These are phyloP conservation scores for Clamator glandarius DNA, from an alignment of 2,797 vertebrate species.

Conservation along the genomic window DNA sequence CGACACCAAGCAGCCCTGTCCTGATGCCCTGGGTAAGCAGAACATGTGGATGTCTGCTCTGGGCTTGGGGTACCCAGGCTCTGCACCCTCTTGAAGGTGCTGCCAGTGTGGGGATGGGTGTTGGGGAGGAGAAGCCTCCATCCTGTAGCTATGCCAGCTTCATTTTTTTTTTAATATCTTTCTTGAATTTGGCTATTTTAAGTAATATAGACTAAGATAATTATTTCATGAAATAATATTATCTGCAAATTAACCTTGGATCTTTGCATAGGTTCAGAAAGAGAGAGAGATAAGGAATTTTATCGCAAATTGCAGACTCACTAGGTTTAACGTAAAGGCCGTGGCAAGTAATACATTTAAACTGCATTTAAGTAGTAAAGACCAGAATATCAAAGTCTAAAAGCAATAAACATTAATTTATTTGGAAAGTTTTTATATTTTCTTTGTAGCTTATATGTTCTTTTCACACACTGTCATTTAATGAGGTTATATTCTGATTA, in stretches of 20 bases:
- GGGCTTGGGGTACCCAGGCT: neutral
- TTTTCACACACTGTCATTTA: constrained; percentile 66
- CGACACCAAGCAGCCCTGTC: fast-evolving
- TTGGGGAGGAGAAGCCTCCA: neutral
- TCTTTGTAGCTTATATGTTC: constrained; percentile 60
- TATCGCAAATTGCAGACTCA: constrained; percentile 69
- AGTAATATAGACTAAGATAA: constrained; percentile 57
- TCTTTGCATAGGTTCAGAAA: constrained; percentile 48
- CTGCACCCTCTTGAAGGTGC: neutral
- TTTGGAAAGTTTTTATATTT: constrained; percentile 70
- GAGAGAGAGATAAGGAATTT: constrained; percentile 63
- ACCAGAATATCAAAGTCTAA: constrained; percentile 63
- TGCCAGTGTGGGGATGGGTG: neutral
- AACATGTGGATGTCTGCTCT: fast-evolving
- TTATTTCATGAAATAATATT: constrained; percentile 71
- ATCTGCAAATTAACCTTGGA: constrained; percentile 68
- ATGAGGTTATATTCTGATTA: constrained; percentile 71
- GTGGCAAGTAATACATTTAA: constrained; percentile 77
- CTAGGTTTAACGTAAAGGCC: constrained; percentile 65
- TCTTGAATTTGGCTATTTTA: constrained; percentile 57
- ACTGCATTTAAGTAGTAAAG: constrained; percentile 76
- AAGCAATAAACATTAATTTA: constrained; percentile 74
- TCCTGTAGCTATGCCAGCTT: neutral
- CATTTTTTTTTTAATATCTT: neutral
- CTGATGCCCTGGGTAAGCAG: neutral